Conservation (phyloP, 2,113 vertebrate species). For the Rhinogobius similis region DNA sequence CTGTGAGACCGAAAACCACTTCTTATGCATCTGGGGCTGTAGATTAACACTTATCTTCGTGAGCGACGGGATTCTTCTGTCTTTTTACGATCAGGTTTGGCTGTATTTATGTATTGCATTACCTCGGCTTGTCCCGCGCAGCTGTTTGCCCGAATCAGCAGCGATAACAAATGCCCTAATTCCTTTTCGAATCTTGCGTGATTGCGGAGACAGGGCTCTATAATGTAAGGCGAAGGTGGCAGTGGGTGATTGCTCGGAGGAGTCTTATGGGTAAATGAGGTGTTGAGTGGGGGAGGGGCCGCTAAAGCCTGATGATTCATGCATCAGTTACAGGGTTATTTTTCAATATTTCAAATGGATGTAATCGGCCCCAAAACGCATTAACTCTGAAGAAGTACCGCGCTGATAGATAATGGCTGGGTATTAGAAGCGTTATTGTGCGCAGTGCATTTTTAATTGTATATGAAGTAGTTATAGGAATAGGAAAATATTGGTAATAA, state of each 20-base stretch:
- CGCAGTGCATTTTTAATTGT: not conserved
- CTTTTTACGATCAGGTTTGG: constrained; percentile 26
- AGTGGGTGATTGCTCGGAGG: constrained; percentile 39
- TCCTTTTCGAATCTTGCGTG: constrained; percentile 11
- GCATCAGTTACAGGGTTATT: constrained; percentile 71
- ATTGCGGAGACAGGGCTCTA: constrained; percentile 22
- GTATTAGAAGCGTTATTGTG: constrained; percentile 50
- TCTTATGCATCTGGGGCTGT: not conserved
- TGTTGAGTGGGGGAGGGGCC: constrained; percentile 52
- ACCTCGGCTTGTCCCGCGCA: constrained; percentile 43
- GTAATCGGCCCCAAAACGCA: constrained; percentile 75
- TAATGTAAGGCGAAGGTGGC: constrained; percentile 7
- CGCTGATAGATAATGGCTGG: constrained; percentile 68
- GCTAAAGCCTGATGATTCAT: constrained; percentile 60
- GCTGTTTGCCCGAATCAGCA: constrained; percentile 64
- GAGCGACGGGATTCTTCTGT: constrained; percentile 40
- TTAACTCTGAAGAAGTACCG: constrained; percentile 73
- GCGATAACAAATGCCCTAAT: constrained; percentile 46
- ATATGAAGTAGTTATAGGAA: not conserved
- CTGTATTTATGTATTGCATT: constrained; percentile 65
- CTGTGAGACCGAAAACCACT: not conserved
- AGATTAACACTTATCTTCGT: constrained; percentile 36
- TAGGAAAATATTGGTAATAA: too few species aligned
- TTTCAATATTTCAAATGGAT: constrained; percentile 76
- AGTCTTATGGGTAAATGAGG: constrained; percentile 58